Evolutionary conservation across 2,113 vertebrate genomes (phyloP), one percentile per base, ranked within the genome.

Genomic region (Nerophis ophidion): DNA sequence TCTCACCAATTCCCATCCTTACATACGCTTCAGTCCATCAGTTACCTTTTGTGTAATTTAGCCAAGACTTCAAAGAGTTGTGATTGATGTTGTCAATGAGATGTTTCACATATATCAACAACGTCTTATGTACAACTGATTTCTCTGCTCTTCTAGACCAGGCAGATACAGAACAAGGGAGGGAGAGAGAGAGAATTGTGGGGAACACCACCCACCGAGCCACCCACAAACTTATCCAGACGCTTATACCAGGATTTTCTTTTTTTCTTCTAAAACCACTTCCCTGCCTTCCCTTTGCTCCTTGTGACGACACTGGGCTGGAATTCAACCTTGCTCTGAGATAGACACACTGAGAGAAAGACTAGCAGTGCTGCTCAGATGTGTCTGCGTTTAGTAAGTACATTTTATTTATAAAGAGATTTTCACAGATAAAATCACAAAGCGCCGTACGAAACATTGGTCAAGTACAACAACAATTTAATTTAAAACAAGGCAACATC

Each of bases 221-320:
- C 76, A 81, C 77, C 74, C 70, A 77, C 77, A 69, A 75, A 76
- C 70, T 61, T 52, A 78, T 57, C 72, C 70, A 75, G 63, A 76
- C 68, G 70, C 63, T 72, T 74, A 74, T 82, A 78, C 51, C 66
- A 19, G 56, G n/a, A 56, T 70, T 83, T 84, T 67, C 65, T 72
- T 81, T 81, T 26, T 74, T 81, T 81, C 78, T 85, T 81, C 57
- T 69, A 65, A 82, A 81, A 88, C 83, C 83, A 72, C 86, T 88
- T 90, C 86, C 85, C 85, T 87, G 89, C 86, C 86, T 91, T 90
- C 88, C 70, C 84, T 75, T 88, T 88, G 82, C 81, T 86, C 77
- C 67, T 57, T 72, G 81, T 90, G 86, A 82, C 87, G 74, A 71
- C 86, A 87, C 76, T 74, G 86, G 87, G 87, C 83, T 91, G 83